Evolutionary conservation across 2,797 vertebrate species (phyloP), one percentile per base, ranked within the genome.

Genomic region (Thamnophis elegans): DNA sequence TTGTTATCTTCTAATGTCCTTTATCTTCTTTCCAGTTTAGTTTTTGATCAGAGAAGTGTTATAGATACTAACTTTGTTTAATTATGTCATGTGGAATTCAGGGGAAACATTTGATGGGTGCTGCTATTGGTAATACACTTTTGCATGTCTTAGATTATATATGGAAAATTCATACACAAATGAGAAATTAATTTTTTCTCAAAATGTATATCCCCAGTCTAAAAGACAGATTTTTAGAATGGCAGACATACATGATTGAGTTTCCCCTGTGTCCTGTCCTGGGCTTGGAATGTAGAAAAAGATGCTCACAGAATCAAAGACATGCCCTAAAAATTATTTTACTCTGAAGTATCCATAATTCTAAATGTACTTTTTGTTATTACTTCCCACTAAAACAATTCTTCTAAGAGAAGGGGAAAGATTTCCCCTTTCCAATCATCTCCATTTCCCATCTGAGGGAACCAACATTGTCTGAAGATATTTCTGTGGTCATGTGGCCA

Each of bases 191-290:
- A 94, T 91, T 92, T 53, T 91, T 95, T 92, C 56, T 95, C 91
- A 93, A 94, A 93, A 95, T 92, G 88, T 56, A 88, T 42, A 42
- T 94, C 95, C 96, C 36, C 89, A 86, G 42, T 94, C 92, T 91
- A 95, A 95, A 96, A 94, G 94, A 94, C 94, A 96, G 7, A 95
- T 94, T 96, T 94, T 78, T 5, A 78, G 18, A 93, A 92, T 93
- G 95, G 96, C 95, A 96, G 97, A 91, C 92, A 92, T 65, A 90
- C 95, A 78, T 93, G 95, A 94, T 87, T 96, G 94, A 93, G 93
- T 96, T 95, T 97, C 93, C 91, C 95, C 95, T 97, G 95, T 93
- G 93, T 20, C 7, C 88, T 82, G 60, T 89, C 60, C 65, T 68
- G 89, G 32, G 22, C 94, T 93, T 26, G 90, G 26, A 53, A 42